These are phyloP conservation scores for Danio choprae DNA, from an alignment of 2,797 vertebrate species.

Conservation along the genomic window DNA sequence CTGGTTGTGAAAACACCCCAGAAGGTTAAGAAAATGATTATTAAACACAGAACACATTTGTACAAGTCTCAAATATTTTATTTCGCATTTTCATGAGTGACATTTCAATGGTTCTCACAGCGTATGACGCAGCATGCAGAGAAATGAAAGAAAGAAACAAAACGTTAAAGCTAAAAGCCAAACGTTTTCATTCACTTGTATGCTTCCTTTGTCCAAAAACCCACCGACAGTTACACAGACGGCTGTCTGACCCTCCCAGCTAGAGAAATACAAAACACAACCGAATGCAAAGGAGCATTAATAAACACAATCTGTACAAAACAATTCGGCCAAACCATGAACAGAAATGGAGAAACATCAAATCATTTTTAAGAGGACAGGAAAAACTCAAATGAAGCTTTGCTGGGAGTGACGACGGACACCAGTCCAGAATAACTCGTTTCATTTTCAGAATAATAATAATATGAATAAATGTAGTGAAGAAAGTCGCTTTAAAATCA, in stretches of 20 bases:
- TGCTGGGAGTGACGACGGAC: conserved; percentile 79
- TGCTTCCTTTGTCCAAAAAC: conserved; percentile 28
- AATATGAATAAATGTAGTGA: conserved; percentile 83
- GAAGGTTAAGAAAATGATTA: no score
- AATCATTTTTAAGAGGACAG: conserved; percentile 82
- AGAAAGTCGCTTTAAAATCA: conserved; percentile 78
- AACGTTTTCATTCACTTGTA: conserved; percentile 58
- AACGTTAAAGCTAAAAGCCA: conserved; percentile 83
- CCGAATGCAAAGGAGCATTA: conserved; percentile 73
- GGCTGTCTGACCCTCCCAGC: conserved; percentile 66
- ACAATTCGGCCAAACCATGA: conserved; percentile 61
- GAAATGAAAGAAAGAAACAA: conserved; percentile 72
- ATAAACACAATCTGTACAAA: conserved; percentile 89
- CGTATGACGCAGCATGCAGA: conserved; percentile 88
- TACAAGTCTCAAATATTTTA: conserved; percentile 88
- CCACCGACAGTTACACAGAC: conserved; percentile 64
- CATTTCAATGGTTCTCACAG: conserved; percentile 88
- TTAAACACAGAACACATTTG: neutral
- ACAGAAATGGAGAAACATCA: conserved; percentile 72
- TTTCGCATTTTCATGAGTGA: conserved; percentile 90
- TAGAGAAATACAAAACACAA: conserved; percentile 80
- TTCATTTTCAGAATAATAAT: conserved; percentile 54
- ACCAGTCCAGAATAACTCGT: conserved; percentile 81
- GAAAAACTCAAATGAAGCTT: conserved; percentile 81
- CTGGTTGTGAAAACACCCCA: no score